Conservation (phyloP, 2,888 invertebrate species). For the Ferrisia virgata region DNA sequence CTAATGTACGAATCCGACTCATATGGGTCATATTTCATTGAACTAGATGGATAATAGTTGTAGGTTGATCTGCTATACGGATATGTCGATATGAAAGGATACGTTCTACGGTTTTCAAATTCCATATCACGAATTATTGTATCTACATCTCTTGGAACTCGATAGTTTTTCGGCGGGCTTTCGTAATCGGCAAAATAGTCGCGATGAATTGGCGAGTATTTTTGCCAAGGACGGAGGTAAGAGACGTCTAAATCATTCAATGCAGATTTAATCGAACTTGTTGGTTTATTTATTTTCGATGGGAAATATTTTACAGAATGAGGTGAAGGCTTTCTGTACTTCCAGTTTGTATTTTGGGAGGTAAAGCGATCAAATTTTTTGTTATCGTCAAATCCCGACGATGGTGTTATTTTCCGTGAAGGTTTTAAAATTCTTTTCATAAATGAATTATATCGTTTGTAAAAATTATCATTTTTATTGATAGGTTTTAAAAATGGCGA, state of each 20-base stretch:
- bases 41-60: background rate
- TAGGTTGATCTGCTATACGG: background rate
- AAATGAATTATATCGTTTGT: conserved; percentile 39
- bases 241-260: background rate
- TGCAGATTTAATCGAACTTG: background rate
- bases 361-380: background rate
- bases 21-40: conserved; percentile 22
- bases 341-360: background rate
- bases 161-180: background rate
- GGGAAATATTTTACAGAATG: background rate
- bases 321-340: background rate
- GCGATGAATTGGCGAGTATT: conserved; percentile 1
- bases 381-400: background rate
- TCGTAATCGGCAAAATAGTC: conserved; percentile 34
- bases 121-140: conserved; percentile 23
- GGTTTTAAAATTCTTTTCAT: conserved; percentile 34
- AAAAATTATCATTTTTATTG: conserved; percentile 39
- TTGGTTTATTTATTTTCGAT: background rate
- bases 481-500: conserved; percentile 37
- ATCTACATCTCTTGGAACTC: conserved; percentile 27
- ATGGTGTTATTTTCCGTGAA: background rate
- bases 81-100: background rate
- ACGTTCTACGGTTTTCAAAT: background rate
- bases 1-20: conserved; percentile 36
- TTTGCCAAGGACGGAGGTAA: conserved; percentile 2